Evolutionary conservation across 1,140 invertebrate species (phyloP), one percentile per base, ranked within the genome.

Genomic region (Sycobia sp.): DNA sequence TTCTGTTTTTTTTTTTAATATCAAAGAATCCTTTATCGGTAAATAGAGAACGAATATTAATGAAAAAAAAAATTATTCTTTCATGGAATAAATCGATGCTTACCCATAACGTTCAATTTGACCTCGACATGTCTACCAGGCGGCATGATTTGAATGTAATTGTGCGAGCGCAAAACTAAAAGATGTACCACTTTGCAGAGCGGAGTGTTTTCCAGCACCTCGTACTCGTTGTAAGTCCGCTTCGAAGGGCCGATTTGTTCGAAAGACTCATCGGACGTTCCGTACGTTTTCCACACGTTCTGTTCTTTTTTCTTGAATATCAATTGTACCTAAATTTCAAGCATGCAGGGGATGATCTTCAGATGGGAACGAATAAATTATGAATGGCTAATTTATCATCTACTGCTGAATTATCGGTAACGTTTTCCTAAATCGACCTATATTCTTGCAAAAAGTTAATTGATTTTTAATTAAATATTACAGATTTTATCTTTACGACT

Each of bases 71-170:
- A n/a, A n/a, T n/a, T n/a, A n/a, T n/a, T n/a, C n/a, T 32, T 32
- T 32, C 5, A 32, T 32, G 29, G 29, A 32, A 32, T 32, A 32
- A 32, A 32, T 4, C 14, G 11, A 13, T 41, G 14, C 22, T 68
- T 68, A 82, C 78, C 78, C 71, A 74, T 72, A 20, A 80, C 54
- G 56, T 73, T 71, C 68, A 80, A 69, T 71, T 74, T 79, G 8
- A 63, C 76, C 65, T 79, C 74, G 47, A 81, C 36, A 57, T 81
- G 75, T 68, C 73, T 73, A 32, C 79, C 79, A 36, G 74, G 65
- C 7, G 77, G 79, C 60, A 80, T 60, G 27, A 81, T 14, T 67
- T 81, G 76, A 58, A 82, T 50, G 43, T 68, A 82, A 58, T 78
- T 66, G 27, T 74, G 69, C 7, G 76, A 67, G 56, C 73, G 71